Evolutionary conservation across 64 coral and sea anemone species (phyloP), one percentile per base, ranked within the genome.

Genomic region (Stylophora pistillata): DNA sequence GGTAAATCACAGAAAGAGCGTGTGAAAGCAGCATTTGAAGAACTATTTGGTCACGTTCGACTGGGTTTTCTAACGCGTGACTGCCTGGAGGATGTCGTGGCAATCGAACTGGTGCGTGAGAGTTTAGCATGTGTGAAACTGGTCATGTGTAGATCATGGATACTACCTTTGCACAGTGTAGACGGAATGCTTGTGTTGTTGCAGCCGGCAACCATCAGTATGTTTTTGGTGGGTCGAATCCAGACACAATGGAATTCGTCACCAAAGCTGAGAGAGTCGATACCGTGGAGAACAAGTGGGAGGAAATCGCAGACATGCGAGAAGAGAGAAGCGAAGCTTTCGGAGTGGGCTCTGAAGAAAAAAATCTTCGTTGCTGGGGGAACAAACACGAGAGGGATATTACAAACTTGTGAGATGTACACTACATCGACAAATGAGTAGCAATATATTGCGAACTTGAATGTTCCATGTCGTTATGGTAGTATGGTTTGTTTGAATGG

Each of bases 331-430:
- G 29, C 13, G 30, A 53, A 2, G 77, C 77, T 9, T 79, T 79
- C 59, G 77, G 77, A 1, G 1, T 79, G 20, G 77, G n/a, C 2
- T n/a, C 1, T 59, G 55, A 58, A 29, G 47, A n/a, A 25, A 54
- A 79, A 79, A 2, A 58, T 79, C 31, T 79, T 79, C 59, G 10
- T 79, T 2, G 77, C 77, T 58, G 77, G 77, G 30, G 77, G 77
- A 17, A 58, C 1, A 23, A 15, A 13, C 10, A 9, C 21, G 5
- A 34, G 28, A 73, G 6, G 56, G 15, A 57, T 57, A 15, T 57
- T 57, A 15, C 15, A n/a, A n/a, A n/a, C n/a, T n/a, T n/a, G n/a
- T n/a, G n/a, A n/a, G n/a, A n/a, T n/a, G n/a, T n/a, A n/a, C n/a
- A n/a, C n/a, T n/a, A n/a, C n/a, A n/a, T n/a, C n/a, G n/a, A n/a